Evolutionary conservation across 2,797 vertebrate species (phyloP), one percentile per base, ranked within the genome.

Genomic region (Dicrostonyx torquatus): DNA sequence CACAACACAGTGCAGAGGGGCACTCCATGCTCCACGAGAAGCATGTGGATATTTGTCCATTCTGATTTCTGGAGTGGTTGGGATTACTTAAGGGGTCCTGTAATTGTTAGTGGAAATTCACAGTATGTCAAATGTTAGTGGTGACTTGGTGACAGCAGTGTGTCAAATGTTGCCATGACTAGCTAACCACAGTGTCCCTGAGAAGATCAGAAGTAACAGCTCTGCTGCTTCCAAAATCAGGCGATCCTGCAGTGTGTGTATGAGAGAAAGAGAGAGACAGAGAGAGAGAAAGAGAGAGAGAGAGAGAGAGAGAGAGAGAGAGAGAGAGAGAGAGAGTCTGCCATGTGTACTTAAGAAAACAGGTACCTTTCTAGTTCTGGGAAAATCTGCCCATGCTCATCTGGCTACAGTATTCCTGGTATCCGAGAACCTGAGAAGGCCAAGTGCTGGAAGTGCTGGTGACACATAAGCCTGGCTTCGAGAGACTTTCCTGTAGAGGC

Each of bases 1-100:
- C n/a, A n/a, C n/a, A n/a, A n/a, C n/a, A 4, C 1, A 45, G 2
- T 2, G 1, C 0, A 17, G 22, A 58, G 45, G 53, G 75, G 11
- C 12, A 6, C 18, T 22, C 34, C n/a, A 10, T 53, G 37, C 6
- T 50, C 29, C 64, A 26, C 24, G 20, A 45, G 34, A 50, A 26
- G 34, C 37, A 53, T 0, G 0, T 15, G 40, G 66, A 43, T 6
- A 73, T 55, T 22, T 37, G 34, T 55, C 11, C 10, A 17, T 26
- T 73, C 78, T 78, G 20, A 2, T 80, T 88, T 90, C 77, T 77
- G 45, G 58, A n/a, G 66, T 31, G 34, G 31, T 60, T 31, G 13
- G 22, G 5, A 24, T 24, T 94, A 73, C 22, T 31, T 43, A 40
- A 70, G 29, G 31, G 8, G 12, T 45, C 58, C 29, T 3, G 29